Conservation (phyloP, 2,888 invertebrate genomes). For the Eupithecia exiguata region DNA sequence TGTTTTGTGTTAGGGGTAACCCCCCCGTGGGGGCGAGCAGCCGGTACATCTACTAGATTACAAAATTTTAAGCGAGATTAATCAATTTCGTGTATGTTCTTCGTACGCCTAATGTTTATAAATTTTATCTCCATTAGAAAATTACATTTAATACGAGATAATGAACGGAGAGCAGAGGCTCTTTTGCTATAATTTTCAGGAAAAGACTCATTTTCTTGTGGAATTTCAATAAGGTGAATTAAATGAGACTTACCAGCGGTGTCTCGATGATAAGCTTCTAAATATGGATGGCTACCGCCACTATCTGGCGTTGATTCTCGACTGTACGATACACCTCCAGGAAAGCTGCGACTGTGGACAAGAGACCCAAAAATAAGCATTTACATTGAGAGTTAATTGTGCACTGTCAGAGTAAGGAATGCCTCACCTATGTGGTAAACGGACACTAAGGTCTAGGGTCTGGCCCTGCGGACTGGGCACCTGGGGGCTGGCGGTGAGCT, state of each 20-base stretch:
- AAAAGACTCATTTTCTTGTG: neutral
- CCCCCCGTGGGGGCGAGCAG: slow-evolving; percentile 34
- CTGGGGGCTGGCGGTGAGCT: slow-evolving; percentile 92
- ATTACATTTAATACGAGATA: slow-evolving; percentile 31
- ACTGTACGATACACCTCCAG: slow-evolving; percentile 89
- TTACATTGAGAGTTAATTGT: slow-evolving; percentile 13
- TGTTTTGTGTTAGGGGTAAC: slow-evolving; percentile 63
- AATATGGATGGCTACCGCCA: slow-evolving; percentile 92
- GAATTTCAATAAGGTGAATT: neutral
- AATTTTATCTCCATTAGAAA: slow-evolving; percentile 41
- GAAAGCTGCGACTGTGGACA: slow-evolving; percentile 82
- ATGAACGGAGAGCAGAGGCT: slow-evolving; percentile 27
- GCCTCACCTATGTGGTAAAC: slow-evolving; percentile 92
- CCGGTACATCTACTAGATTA: slow-evolving; percentile 44
- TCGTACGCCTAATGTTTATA: slow-evolving; percentile 31
- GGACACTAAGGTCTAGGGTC: slow-evolving; percentile 94
- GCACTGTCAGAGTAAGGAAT: slow-evolving; percentile 19
- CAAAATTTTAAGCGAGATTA: slow-evolving; percentile 42
- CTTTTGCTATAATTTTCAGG: slow-evolving; percentile 22
- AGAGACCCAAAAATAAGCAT: slow-evolving; percentile 47
- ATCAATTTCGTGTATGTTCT: slow-evolving; percentile 39
- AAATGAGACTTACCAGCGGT: slow-evolving; percentile 85
- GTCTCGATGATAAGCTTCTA: slow-evolving; percentile 92
- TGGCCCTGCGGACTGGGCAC: slow-evolving; percentile 96
- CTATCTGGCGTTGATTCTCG: slow-evolving; percentile 95